phyloP scores from a whole-genome alignment of 2,888 invertebrate species.

The Trichopoda pennipes region DNA sequence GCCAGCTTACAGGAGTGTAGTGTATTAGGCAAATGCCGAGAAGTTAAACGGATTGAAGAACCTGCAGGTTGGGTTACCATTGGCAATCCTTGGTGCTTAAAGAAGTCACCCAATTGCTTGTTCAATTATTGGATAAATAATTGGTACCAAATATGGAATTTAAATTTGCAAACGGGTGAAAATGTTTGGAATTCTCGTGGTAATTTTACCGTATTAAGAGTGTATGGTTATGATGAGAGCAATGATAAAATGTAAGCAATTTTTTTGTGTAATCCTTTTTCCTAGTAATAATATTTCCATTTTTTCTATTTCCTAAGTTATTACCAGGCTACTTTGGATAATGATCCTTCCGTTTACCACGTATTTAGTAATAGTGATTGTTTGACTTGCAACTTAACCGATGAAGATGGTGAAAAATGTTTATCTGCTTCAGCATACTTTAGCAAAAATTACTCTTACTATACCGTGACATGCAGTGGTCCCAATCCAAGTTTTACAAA shows the following conservation, averaged over 20 bases:
- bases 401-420: slow-evolving; percentile 84
- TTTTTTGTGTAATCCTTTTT: not conserved
- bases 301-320: slow-evolving; percentile 83
- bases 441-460: slow-evolving; percentile 85
- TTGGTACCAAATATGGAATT: slow-evolving; percentile 81
- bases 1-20: slow-evolving; percentile 75
- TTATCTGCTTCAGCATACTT: slow-evolving; percentile 83
- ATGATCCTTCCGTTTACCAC: slow-evolving; percentile 87
- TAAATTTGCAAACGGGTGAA: slow-evolving; percentile 75
- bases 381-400: slow-evolving; percentile 85
- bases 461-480: slow-evolving; percentile 86
- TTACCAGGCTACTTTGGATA: slow-evolving; percentile 85
- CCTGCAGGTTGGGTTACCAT: slow-evolving; percentile 87
- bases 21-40: slow-evolving; percentile 72
- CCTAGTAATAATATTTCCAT: not conserved
- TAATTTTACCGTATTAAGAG: slow-evolving; percentile 83
- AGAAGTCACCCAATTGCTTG: slow-evolving; percentile 73
- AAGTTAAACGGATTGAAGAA: slow-evolving; percentile 82
- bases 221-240: slow-evolving; percentile 85
- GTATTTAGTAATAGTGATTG: slow-evolving; percentile 84
- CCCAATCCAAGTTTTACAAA: slow-evolving; percentile 84
- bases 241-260: slow-evolving; percentile 82
- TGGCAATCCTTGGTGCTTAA: slow-evolving; percentile 81
- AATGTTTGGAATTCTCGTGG: slow-evolving; percentile 78
- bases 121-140: slow-evolving; percentile 81